Evolutionary conservation across 2,888 invertebrate genomes (phyloP).

Genomic region (Tricholauxania praeusta): DNA sequence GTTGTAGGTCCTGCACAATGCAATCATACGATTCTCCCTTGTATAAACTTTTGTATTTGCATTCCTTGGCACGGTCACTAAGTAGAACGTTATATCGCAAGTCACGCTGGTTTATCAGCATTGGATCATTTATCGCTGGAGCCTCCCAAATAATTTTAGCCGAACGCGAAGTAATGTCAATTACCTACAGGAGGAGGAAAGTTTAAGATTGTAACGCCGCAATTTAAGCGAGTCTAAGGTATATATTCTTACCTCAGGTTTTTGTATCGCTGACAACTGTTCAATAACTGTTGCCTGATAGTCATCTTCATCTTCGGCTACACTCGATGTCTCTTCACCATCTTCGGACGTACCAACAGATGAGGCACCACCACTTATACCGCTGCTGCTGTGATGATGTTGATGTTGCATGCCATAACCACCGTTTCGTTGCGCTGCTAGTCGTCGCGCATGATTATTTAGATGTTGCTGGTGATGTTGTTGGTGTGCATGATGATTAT

Average conservation of each 20-base stretch:
- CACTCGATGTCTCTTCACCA: constrained; percentile 81
- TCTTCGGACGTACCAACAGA: constrained; percentile 81
- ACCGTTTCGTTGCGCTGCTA: constrained; percentile 50
- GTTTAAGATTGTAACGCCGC: neutral
- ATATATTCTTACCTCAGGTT: constrained; percentile 74
- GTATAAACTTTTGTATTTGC: constrained; percentile 87
- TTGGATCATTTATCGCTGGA: constrained; percentile 67
- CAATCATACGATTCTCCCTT: constrained; percentile 82
- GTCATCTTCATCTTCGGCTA: constrained; percentile 81
- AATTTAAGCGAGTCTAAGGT: neutral
- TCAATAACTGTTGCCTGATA: constrained; percentile 78
- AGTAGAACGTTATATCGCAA: constrained; percentile 85
- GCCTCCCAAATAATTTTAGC: constrained; percentile 88
- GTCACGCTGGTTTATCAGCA: constrained; percentile 60
- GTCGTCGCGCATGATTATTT: constrained; percentile 50
- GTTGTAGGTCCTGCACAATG: constrained; percentile 85
- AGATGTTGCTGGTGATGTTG: constrained; percentile 43
- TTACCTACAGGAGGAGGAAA: constrained; percentile 72
- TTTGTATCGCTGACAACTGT: constrained; percentile 79
- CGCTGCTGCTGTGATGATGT: constrained; percentile 53
- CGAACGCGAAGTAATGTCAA: constrained; percentile 85
- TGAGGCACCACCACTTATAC: constrained; percentile 65
- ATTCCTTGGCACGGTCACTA: constrained; percentile 82
- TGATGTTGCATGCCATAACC: constrained; percentile 26
- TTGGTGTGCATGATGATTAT: constrained; percentile 33